Evolutionary conservation across 2,797 vertebrate species (phyloP), one percentile per base, ranked within the genome.

Genomic region (Syndactyla subalaris): DNA sequence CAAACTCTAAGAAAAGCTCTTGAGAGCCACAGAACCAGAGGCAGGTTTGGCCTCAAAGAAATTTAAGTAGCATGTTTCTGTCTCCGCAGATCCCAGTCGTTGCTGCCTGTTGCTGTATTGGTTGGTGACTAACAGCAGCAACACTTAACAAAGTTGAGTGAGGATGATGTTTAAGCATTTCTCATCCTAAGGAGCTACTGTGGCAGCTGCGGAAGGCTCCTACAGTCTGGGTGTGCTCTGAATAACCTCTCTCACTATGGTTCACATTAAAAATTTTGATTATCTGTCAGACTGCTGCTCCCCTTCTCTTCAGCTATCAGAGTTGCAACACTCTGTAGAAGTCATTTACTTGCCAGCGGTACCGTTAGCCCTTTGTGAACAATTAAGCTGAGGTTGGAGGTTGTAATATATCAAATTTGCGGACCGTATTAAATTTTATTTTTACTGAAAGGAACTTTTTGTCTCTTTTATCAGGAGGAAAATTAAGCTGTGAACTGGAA

Each of bases 361-460:
- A 97, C 96, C 43, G 79, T 96, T 95, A 96, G 96, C 89, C 88
- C 96, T 97, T 97, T 97, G 96, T 97, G 97, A 97, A 97, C 97
- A 97, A 97, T 97, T 97, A 97, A 96, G 84, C 93, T 92, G 88
- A 96, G 96, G 96, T 97, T 81, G 3, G 81, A 96, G 96, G 96
- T 96, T 93, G 71, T n/a, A 96, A 94, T 97, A 97, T 86, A 97
- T 97, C 97, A 97, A 96, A 95, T 97, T 97, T 96, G 96, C 0
- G 5, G 78, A 92, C 96, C 30, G 43, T 90, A 97, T 97, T 97
- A 97, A 95, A 97, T 97, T 97, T 96, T 97, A 97, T 96, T 97
- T 97, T 97, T 93, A 97, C 95, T 97, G 96, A 97, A 97, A 97
- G 96, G 92, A 96, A 96, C 92, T 97, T 96, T 97, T 96, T 97